A percentile compares a stretch with the other conserved stretches of the same genome.
These are phyloP conservation scores for Peromyscus leucopus DNA, from an alignment of 2,113 vertebrate genomes.

Conservation along the genomic window DNA sequence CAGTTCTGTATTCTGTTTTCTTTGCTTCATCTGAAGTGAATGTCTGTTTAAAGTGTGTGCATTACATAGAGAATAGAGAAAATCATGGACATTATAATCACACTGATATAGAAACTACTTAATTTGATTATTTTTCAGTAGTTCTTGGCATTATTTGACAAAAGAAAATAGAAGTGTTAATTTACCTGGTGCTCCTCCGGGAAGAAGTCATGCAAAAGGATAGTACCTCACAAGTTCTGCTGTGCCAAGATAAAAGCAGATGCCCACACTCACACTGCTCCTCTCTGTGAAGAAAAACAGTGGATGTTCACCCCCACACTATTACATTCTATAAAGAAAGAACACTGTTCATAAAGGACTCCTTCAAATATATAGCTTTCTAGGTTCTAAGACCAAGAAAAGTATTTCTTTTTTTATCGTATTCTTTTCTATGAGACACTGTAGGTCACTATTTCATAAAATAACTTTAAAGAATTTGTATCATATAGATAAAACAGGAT, in stretches of 20 bases:
- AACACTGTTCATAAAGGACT: neutral
- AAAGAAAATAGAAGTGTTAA: neutral
- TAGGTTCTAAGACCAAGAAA: neutral
- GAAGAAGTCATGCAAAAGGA: neutral
- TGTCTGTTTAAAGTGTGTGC: neutral
- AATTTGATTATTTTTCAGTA: neutral
- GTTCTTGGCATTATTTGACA: neutral
- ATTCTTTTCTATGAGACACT: slow-evolving; percentile 39
- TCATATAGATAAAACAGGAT: neutral
- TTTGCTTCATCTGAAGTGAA: neutral
- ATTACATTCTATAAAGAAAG: neutral
- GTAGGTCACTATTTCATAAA: slow-evolving; percentile 51
- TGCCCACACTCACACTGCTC: neutral
- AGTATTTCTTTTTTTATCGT: slow-evolving; percentile 26
- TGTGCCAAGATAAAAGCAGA: neutral
- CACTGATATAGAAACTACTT: neutral
- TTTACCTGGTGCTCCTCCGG: too few relatives aligned
- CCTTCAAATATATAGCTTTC: neutral
- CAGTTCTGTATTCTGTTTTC: neutral
- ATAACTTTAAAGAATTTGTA: slow-evolving; percentile 45
- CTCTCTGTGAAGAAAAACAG: neutral
- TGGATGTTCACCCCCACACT: neutral
- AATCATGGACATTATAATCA: neutral
- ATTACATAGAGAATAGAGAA: neutral
- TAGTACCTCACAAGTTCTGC: neutral